Base-by-base conservation (phyloP, 2,888 invertebrate species). In the Iphiclides podalirius region DNA sequence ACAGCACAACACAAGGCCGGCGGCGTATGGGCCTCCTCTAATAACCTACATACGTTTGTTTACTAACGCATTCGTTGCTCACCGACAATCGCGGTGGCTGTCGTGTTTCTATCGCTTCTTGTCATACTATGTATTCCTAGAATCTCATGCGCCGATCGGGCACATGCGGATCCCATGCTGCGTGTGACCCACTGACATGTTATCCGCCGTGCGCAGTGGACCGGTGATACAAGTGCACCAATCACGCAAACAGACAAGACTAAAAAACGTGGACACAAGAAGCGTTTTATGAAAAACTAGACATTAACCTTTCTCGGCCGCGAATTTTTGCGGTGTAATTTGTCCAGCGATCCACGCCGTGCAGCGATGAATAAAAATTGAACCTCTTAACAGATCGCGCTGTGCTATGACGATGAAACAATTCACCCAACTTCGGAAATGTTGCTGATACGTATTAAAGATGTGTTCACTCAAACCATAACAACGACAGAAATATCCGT, bases 151-250 rank as follows among this genome's bases (percentile, higher is more conserved):
- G 76, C 73, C 59, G 75, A 77, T 74, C 59, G 75, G 73, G 77
- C 66, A 60, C 79, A 83, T 58, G 69, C 83, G 87, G 86, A 78
- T 82, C 59, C 69, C 80, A 83, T 82, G 80, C 72, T 72, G 68
- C 53, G 55, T 57, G 57, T 66, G 83, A 63, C 81, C 80, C 71
- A 82, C 81, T 85, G 76, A 85, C 83, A 81, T 67, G 64, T 20
- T 42, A 23, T n/a, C n/a, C 62, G 20, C 3, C 68, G 65, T 54
- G 57, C 60, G 60, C 58, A 60, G 53, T 57, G 39, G 38, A 31
- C n/a, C 28, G 11, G 3, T 6, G n/a, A 31, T n/a, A 38, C 9
- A 13, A 4, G 33, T 4, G 16, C 36, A 26, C n/a, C 20, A 20
- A 7, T n/a, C n/a, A n/a, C n/a, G n/a, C n/a, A n/a, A n/a, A n/a